These are phyloP conservation scores for Zophobas atratus DNA, from an alignment of 1,140 invertebrate genomes.

Conservation along the genomic window DNA sequence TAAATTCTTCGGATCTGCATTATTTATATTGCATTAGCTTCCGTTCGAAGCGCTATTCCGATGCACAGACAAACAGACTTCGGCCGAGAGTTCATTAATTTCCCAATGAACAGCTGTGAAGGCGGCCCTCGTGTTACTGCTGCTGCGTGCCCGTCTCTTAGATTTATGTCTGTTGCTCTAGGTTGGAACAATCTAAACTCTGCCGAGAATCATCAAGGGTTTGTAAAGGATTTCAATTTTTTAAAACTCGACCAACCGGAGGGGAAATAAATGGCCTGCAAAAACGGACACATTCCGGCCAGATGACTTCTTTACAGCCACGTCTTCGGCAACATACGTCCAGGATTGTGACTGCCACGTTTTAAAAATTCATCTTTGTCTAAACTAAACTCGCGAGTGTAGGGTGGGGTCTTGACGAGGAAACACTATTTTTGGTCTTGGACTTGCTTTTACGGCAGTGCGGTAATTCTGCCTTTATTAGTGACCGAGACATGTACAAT, in stretches of 20 bases:
- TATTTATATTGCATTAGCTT: slow-evolving; percentile 52
- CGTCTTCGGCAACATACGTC: background rate
- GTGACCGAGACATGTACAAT: too few species aligned
- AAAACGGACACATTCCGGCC: slow-evolving; percentile 15
- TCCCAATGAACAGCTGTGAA: slow-evolving; percentile 55
- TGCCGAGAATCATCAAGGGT: slow-evolving; percentile 46
- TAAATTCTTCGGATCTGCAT: slow-evolving; percentile 45
- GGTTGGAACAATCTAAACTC: slow-evolving; percentile 51
- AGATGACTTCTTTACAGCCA: slow-evolving; percentile 1
- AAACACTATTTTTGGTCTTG: too few species aligned
- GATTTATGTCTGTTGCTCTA: slow-evolving; percentile 51
- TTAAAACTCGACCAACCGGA: slow-evolving; percentile 36
- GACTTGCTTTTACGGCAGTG: too few species aligned
- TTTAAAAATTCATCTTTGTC: background rate
- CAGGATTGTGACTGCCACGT: background rate
- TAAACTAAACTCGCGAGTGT: too few species aligned
- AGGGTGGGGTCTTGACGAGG: too few species aligned
- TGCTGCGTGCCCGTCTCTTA: slow-evolving; percentile 46
- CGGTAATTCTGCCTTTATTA: too few species aligned
- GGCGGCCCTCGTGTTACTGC: slow-evolving; percentile 31
- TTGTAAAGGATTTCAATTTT: slow-evolving; percentile 50
- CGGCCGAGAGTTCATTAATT: slow-evolving; percentile 54
- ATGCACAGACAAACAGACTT: slow-evolving; percentile 52
- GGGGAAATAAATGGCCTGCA: slow-evolving; percentile 31
- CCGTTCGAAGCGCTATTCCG: slow-evolving; percentile 29